Conservation (phyloP, 2,113 vertebrate species). For the Alouatta palliata region DNA sequence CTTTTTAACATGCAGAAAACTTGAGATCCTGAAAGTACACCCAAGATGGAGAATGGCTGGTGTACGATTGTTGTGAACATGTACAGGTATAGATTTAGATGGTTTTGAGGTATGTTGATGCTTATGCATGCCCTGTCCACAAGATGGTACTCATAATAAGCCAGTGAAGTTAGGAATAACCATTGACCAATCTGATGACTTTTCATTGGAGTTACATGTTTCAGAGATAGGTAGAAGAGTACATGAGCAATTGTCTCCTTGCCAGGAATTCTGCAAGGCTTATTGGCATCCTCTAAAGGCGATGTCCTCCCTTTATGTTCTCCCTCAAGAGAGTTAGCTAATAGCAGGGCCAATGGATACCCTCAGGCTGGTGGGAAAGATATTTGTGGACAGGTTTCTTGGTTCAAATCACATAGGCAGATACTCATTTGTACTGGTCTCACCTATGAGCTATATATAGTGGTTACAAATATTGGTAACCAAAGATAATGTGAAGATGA, state of each 20-base stretch:
- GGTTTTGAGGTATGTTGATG: accelerated
- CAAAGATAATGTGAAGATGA: not conserved
- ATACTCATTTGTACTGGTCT: not conserved
- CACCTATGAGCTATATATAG: not conserved
- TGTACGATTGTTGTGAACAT: not conserved
- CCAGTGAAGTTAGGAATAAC: not conserved
- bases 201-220: not conserved
- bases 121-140: not conserved
- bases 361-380: not conserved
- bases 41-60: not conserved
- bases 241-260: not conserved
- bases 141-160: not conserved
- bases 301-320: not conserved
- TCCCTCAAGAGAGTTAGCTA: not conserved
- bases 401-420: accelerated
- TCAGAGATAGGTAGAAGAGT: not conserved
- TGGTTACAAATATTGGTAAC: not conserved
- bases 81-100: not conserved
- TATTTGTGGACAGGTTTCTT: not conserved
- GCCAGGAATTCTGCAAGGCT: too few species aligned
- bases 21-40: not conserved
- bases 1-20: not conserved
- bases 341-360: accelerated
- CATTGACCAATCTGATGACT: not conserved
- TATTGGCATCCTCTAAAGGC: not conserved